phyloP scores from a whole-genome alignment of 2,797 vertebrate genomes.

The Semaprochilodus insignis region DNA sequence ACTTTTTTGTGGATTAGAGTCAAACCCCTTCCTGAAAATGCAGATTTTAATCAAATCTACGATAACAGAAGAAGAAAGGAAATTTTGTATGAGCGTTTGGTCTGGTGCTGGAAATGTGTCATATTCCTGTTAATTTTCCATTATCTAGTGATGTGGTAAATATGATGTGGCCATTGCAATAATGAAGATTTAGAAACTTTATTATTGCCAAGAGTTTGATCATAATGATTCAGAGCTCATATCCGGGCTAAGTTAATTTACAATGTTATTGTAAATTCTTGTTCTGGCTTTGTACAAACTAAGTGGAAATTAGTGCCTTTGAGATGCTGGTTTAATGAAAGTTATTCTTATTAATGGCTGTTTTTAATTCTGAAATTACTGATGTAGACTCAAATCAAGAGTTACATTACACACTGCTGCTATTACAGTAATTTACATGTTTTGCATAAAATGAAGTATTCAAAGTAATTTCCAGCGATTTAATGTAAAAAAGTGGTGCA shows the following conservation, averaged over 20 bases:
- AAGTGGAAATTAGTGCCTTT: not conserved
- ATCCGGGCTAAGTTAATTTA: not conserved
- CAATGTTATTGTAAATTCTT: not conserved
- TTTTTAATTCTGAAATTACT: not conserved
- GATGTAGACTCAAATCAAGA: not conserved
- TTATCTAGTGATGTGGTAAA: not conserved
- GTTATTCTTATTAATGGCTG: not conserved
- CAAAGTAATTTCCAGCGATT: too few species aligned
- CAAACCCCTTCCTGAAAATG: not conserved
- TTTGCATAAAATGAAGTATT: too few species aligned
- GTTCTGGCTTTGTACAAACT: not conserved
- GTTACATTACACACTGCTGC: too few species aligned
- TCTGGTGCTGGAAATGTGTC: too few species aligned
- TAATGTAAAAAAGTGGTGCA: too few species aligned
- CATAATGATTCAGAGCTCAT: not conserved
- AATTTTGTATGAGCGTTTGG: not conserved
- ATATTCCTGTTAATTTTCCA: not conserved
- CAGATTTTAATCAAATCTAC: too few species aligned
- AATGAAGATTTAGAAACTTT: conserved; percentile 49
- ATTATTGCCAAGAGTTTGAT: conserved; percentile 47
- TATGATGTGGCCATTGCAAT: conserved; percentile 30
- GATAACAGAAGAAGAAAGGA: not conserved
- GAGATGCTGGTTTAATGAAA: not conserved
- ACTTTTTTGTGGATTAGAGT: conserved; percentile 24
- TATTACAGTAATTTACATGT: too few species aligned